Base-by-base conservation (phyloP, 2,888 invertebrate species). In the Eurytoma californica region DNA sequence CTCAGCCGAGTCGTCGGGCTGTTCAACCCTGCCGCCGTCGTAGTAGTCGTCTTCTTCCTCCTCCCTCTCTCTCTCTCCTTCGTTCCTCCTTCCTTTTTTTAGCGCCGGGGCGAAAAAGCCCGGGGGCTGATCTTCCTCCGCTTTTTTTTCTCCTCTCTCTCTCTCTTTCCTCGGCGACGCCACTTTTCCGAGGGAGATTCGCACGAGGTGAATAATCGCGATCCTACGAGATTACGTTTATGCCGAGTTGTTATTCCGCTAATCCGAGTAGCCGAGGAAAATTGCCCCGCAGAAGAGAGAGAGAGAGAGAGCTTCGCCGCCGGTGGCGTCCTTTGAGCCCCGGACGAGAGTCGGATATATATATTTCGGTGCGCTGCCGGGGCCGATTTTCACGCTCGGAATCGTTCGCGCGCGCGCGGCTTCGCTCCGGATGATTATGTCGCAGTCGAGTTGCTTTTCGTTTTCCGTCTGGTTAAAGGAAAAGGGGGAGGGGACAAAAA, bases 121-220 rank as follows among this genome's bases (percentile, higher is more conserved):
- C 81, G 82, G 82, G 80, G 82, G 81, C 82, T 80, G 81, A 82
- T 81, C 81, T 82, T 81, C 72, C 80, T 80, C 81, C 78, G 72
- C 69, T 72, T 53, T 68, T 72, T 78, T 72, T 47, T 60, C 67
- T 76, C 68, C 51, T 60, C 67, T 76, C 68, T 70, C 69, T 68
- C 72, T 39, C 61, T 53, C 58, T 28, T 30, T 65, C 24, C 72
- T 39, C 39, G 58, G 61, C 61, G 65, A 65, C 49, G 77, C 77
- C 66, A 77, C 65, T 72, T 72, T 77, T 65, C 63, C 76, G 20
- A 18, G 30, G 28, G 20, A 60, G 28, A 65, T n/a, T 24, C 60
- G 60, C 24, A 57, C 20, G 18, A 39, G 39, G 39, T 79, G 79
- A 79, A 79, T 79, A 79, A 75, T 80, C 69, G 77, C 69, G 80